These are phyloP conservation scores for Melanargia galathea DNA, from an alignment of 2,888 invertebrate species.

Conservation along the genomic window DNA sequence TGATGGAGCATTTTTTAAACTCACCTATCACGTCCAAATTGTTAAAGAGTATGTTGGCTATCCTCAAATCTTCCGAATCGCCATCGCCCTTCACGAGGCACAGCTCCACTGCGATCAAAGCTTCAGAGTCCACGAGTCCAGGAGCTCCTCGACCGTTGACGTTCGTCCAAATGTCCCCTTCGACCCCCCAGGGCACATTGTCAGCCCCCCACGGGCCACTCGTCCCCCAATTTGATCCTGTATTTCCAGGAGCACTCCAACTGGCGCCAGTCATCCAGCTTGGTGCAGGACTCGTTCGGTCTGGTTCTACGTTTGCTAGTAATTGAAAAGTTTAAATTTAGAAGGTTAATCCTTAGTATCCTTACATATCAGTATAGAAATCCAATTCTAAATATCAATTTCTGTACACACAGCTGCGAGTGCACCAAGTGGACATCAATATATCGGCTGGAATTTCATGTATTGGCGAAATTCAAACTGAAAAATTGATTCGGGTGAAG, in stretches of 20 bases:
- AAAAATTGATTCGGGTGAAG: too few relatives aligned
- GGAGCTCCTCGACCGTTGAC: constrained; percentile 84
- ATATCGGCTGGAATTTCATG: too few relatives aligned
- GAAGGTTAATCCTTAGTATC: not conserved
- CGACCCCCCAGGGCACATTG: constrained; percentile 90
- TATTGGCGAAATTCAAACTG: too few relatives aligned
- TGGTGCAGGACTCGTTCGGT: constrained; percentile 54
- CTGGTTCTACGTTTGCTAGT: constrained; percentile 47
- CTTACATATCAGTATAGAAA: too few relatives aligned
- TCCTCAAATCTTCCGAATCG: constrained; percentile 82
- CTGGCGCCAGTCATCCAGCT: constrained; percentile 51
- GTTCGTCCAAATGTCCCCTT: constrained; percentile 83
- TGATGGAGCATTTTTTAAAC: constrained; percentile 36
- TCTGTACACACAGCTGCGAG: too few relatives aligned
- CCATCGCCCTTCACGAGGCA: constrained; percentile 73
- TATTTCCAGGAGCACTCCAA: constrained; percentile 40
- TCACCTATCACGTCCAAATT: constrained; percentile 96
- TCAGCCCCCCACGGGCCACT: constrained; percentile 84
- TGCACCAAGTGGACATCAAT: too few relatives aligned
- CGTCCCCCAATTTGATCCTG: constrained; percentile 72
- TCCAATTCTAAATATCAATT: not conserved
- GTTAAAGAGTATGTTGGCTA: constrained; percentile 95
- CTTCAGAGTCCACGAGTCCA: constrained; percentile 90
- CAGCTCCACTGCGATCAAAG: constrained; percentile 86
- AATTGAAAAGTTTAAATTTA: not conserved